Evolutionary conservation across 2,888 invertebrate genomes (phyloP).

Genomic region (Phasia obesa): DNA sequence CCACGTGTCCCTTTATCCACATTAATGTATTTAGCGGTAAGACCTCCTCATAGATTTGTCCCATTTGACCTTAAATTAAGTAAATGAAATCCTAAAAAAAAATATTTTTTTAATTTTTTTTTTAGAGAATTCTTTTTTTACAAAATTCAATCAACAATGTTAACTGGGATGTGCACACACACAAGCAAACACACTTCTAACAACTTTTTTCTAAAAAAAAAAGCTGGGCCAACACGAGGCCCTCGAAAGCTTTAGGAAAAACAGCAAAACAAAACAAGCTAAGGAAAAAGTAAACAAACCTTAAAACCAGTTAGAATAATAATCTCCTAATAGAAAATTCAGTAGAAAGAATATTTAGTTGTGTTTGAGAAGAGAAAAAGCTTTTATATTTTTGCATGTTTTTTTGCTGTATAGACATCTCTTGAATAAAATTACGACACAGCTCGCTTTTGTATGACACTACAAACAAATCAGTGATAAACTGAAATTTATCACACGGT

Average conservation of each 20-base stretch:
- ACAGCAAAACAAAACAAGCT: constrained; percentile 18
- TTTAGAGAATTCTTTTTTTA: neutral
- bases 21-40: too few species aligned
- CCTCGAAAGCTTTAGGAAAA: constrained; percentile 56
- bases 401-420: constrained; percentile 17
- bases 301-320: constrained; percentile 62
- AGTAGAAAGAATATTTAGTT: neutral
- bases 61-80: too few species aligned
- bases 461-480: constrained; percentile 21
- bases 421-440: neutral
- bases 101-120: neutral
- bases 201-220: constrained; percentile 6
- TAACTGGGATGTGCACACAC: constrained; percentile 4
- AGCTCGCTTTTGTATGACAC: constrained; percentile 57
- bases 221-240: constrained; percentile 50
- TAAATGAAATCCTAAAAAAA: too few species aligned
- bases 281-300: constrained; percentile 61
- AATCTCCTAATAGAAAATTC: constrained; percentile 24
- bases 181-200: neutral
- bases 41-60: too few species aligned
- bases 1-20: too few species aligned
- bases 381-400: neutral
- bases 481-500: constrained; percentile 13
- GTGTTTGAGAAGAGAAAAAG: constrained; percentile 20
- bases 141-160: neutral